Percentiles rank a stretch among this genome's conserved stretches.
Evolutionary conservation across 2,888 invertebrate genomes (phyloP).

Genomic region (Nemoura dubitans): DNA sequence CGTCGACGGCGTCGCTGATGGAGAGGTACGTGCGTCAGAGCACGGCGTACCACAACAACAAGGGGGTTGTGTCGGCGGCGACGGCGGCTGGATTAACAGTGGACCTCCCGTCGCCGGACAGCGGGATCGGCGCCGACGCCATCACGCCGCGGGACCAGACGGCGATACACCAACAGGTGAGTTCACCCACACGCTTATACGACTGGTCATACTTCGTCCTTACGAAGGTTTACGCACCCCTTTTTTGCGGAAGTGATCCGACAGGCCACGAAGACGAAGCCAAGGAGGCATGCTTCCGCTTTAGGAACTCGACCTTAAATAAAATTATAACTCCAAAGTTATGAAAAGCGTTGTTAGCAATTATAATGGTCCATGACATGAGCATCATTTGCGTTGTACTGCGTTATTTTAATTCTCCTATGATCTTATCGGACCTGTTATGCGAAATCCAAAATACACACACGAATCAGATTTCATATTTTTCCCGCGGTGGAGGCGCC

Average conservation of each 20-base stretch:
- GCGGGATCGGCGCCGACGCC: slow-evolving; percentile 93
- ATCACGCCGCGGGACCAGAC: slow-evolving; percentile 91
- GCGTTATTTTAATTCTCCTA: background rate
- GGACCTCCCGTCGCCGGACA: slow-evolving; percentile 94
- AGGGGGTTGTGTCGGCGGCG: slow-evolving; percentile 73
- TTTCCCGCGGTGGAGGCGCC: too few relatives aligned
- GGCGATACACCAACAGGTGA: slow-evolving; percentile 84
- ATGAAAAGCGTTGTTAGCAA: background rate
- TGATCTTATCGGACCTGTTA: background rate
- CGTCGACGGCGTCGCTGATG: slow-evolving; percentile 70
- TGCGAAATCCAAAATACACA: background rate
- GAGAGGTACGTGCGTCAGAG: slow-evolving; percentile 73
- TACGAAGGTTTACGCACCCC: too few relatives aligned
- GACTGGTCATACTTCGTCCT: too few relatives aligned
- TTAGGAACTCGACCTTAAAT: background rate
- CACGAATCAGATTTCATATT: background rate
- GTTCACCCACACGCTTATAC: slow-evolving; percentile 58
- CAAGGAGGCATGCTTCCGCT: background rate
- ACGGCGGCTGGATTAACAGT: slow-evolving; percentile 77
- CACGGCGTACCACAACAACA: slow-evolving; percentile 72
- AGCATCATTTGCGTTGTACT: background rate
- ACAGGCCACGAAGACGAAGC: background rate
- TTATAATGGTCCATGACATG: slow-evolving; percentile 1
- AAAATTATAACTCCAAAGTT: background rate
- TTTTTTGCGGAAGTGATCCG: background rate